phyloP scores from a whole-genome alignment of 2,888 invertebrate species.

The Alloscopus bannaensis region DNA sequence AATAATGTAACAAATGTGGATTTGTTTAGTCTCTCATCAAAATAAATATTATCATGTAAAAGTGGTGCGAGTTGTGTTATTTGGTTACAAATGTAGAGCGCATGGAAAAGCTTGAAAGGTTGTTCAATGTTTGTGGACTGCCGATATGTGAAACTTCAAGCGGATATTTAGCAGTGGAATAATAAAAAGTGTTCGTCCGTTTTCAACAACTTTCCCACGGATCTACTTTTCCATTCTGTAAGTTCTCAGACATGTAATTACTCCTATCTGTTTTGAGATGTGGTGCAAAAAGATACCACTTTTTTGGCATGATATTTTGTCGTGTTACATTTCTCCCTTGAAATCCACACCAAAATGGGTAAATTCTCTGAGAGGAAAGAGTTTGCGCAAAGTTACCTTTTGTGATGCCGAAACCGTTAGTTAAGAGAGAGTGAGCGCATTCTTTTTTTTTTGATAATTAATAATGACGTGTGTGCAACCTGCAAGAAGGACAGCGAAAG shows the following conservation, averaged over 20 bases:
- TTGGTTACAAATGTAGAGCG: neutral
- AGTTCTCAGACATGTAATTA: no score
- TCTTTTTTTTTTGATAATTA: conserved; percentile 48
- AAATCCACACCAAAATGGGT: no score
- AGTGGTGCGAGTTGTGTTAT: no score
- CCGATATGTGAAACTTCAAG: neutral
- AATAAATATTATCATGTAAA: no score
- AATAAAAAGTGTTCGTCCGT: neutral
- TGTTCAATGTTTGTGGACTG: no score
- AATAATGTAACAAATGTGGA: no score
- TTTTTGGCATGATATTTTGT: conserved; percentile 14
- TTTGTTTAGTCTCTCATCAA: no score
- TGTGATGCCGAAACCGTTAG: conserved; percentile 22
- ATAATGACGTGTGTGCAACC: conserved; percentile 29
- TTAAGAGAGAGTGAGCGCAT: conserved; percentile 53
- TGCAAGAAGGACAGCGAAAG: conserved; percentile 34
- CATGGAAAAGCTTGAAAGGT: neutral
- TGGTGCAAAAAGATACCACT: no score
- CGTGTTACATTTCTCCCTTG: no score
- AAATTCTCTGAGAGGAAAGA: no score
- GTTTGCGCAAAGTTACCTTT: no score
- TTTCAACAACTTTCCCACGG: conserved; percentile 54
- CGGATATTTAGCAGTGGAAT: neutral
- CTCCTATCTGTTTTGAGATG: no score
- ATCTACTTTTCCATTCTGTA: conserved; percentile 60